phyloP scores from a whole-genome alignment of 2,888 invertebrate genomes.

The Lasioglossum zephyrum region DNA sequence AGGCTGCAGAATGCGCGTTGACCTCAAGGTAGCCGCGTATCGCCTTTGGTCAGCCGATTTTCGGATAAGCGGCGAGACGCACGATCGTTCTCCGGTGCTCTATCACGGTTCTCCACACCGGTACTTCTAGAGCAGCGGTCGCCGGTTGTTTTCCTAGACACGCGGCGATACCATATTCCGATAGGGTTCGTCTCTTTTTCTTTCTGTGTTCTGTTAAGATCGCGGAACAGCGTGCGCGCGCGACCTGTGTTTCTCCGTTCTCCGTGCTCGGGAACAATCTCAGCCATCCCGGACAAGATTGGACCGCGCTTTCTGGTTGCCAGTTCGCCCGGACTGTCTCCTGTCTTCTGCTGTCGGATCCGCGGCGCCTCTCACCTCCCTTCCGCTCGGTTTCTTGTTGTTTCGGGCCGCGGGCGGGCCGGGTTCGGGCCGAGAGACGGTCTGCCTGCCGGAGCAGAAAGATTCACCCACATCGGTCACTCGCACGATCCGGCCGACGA shows the following conservation, averaged over 20 bases:
- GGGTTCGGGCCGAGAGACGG: constrained; percentile 12
- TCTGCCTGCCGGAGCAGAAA: constrained; percentile 63
- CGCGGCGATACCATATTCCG: constrained; percentile 44
- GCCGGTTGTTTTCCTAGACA: constrained; percentile 39
- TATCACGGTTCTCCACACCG: constrained; percentile 32
- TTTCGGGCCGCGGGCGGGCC: constrained; percentile 22
- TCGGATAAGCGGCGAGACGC: constrained; percentile 50
- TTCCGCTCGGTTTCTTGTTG: constrained; percentile 57
- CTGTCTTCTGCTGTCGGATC: neutral
- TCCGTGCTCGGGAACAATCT: constrained; percentile 53
- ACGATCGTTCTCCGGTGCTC: constrained; percentile 35
- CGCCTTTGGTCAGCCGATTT: constrained; percentile 35
- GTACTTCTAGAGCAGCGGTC: constrained; percentile 44
- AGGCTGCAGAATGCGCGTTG: neutral
- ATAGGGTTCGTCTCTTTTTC: constrained; percentile 32
- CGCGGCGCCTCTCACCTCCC: neutral
- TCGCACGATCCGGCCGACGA: constrained; percentile 79
- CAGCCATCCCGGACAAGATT: constrained; percentile 48
- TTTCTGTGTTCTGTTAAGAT: constrained; percentile 12
- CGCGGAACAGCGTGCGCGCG: constrained; percentile 2
- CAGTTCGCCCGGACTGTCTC: constrained; percentile 30
- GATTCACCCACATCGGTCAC: constrained; percentile 80
- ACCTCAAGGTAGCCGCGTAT: neutral
- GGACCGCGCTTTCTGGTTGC: constrained; percentile 39
- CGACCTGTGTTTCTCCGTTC: constrained; percentile 56